A percentile compares a stretch with the other conserved stretches of the same genome.
phyloP scores from a whole-genome alignment of 2,888 invertebrate genomes.

The Meandrusa payeni region DNA sequence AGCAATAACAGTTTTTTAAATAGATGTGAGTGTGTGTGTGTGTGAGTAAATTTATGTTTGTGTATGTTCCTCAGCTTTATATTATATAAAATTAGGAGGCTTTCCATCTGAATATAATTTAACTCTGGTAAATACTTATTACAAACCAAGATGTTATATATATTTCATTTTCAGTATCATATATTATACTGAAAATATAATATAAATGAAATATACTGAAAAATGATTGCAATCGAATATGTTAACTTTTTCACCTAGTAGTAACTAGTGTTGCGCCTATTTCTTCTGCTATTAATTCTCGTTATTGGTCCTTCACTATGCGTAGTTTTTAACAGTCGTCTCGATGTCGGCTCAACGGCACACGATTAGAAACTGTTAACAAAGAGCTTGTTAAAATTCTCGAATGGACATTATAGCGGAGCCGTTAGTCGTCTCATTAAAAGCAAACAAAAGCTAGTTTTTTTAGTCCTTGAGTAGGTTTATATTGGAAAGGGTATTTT shows the following conservation, averaged over 20 bases:
- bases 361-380: conserved; percentile 47
- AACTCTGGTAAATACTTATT: too few species aligned
- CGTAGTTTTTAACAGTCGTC: conserved; percentile 29
- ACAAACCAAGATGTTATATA: too few species aligned
- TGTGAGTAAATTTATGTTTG: too few species aligned
- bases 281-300: conserved; percentile 7
- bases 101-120: too few species aligned
- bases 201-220: too few species aligned
- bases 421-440: conserved; percentile 46
- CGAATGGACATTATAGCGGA: conserved; percentile 35
- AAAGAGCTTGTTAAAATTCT: conserved; percentile 77
- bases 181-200: too few species aligned
- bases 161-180: too few species aligned
- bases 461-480: conserved; percentile 26
- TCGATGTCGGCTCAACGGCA: conserved; percentile 29
- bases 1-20: too few species aligned
- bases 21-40: too few species aligned
- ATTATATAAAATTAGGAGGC: too few species aligned
- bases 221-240: too few species aligned
- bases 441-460: conserved; percentile 50
- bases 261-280: neutral
- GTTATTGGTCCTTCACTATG: conserved; percentile 9
- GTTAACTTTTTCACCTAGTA: neutral
- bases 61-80: too few species aligned
- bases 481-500: conserved; percentile 26